phyloP scores from a whole-genome alignment of 2,888 invertebrate genomes.

The Nomada fabriciana region DNA sequence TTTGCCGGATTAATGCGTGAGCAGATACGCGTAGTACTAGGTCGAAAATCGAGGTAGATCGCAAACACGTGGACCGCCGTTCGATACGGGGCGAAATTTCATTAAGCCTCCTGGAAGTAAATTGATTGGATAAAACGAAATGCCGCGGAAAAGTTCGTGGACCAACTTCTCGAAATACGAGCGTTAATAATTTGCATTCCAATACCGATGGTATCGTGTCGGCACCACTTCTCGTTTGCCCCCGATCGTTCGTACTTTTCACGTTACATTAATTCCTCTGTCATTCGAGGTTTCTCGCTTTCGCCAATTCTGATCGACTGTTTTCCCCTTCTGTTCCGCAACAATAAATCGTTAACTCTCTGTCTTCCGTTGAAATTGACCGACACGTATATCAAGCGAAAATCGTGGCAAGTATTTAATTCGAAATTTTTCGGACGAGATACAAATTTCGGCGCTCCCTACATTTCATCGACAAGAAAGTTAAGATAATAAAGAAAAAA shows the following conservation, averaged over 20 bases:
- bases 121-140: constrained; percentile 66
- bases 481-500: too few relatives aligned
- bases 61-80: constrained; percentile 52
- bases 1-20: neutral
- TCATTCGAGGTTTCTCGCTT: constrained; percentile 19
- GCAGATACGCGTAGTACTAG: neutral
- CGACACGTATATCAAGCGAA: neutral
- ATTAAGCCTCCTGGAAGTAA: constrained; percentile 65
- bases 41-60: constrained; percentile 30
- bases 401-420: neutral
- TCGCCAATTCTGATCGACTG: constrained; percentile 8
- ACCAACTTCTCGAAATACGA: constrained; percentile 63
- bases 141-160: constrained; percentile 64
- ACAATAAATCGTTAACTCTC: constrained; percentile 9
- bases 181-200: constrained; percentile 69
- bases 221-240: constrained; percentile 51
- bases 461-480: neutral
- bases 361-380: neutral
- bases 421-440: neutral
- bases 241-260: constrained; percentile 36
- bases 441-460: too few relatives aligned
- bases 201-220: constrained; percentile 55
- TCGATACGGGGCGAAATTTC: constrained; percentile 62
- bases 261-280: constrained; percentile 28
- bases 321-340: neutral